These are phyloP conservation scores for Mycteria americana DNA, from an alignment of 2,797 vertebrate genomes.

Conservation along the genomic window DNA sequence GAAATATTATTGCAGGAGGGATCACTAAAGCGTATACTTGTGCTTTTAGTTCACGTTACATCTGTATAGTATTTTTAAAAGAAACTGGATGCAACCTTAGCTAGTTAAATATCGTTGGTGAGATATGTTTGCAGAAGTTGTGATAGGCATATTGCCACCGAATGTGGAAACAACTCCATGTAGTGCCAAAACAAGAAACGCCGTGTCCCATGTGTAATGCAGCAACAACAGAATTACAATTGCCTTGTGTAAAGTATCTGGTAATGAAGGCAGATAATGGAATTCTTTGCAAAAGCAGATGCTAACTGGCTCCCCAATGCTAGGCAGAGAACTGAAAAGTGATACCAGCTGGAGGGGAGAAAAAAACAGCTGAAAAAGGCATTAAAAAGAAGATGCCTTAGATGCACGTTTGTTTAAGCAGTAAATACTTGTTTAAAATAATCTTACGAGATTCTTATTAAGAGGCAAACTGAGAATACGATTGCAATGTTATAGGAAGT, in stretches of 20 bases:
- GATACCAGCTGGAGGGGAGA: constrained; percentile 31
- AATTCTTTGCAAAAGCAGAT: constrained; percentile 59
- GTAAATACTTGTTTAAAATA: constrained; percentile 57
- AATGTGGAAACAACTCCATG: neutral
- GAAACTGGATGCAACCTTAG: neutral
- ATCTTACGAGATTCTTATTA: constrained; percentile 38
- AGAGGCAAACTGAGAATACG: neutral
- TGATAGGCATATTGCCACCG: neutral
- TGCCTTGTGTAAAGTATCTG: constrained; percentile 46
- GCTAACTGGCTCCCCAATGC: constrained; percentile 44
- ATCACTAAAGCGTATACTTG: neutral
- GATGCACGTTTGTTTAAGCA: constrained; percentile 33
- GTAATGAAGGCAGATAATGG: constrained; percentile 68
- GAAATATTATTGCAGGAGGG: neutral
- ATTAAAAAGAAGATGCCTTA: constrained; percentile 4
- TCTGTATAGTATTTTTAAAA: neutral
- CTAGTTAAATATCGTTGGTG: neutral
- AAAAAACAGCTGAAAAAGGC: constrained; percentile 36
- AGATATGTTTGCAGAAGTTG: neutral
- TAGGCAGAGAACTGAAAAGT: constrained; percentile 18
- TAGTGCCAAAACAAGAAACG: neutral
- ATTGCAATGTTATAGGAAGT: neutral
- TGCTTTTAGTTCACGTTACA: neutral
- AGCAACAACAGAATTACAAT: constrained; percentile 49
- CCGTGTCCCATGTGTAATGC: neutral